Base-by-base conservation (phyloP, 2,797 vertebrate species). In the Cossypha niveicapilla region DNA sequence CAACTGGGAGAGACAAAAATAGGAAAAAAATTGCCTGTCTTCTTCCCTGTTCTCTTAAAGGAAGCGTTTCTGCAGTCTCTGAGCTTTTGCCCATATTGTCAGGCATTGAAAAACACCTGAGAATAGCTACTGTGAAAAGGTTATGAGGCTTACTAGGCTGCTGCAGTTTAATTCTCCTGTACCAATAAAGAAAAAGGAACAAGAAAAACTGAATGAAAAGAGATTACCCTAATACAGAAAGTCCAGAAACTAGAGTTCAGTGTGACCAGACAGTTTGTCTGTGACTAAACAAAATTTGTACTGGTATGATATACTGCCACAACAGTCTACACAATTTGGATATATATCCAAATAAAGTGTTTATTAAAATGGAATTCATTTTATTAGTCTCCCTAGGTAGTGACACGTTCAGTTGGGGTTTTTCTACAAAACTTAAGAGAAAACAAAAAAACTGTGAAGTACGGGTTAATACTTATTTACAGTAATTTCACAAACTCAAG, bases 1-100 rank as follows among this genome's bases (percentile, higher is more conserved):
- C 54, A 81, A 53, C 5, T 0, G 0, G 13, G 6, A 48, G 4
- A 63, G 3, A 30, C 3, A 45, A 65, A 63, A 71, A 5, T 0
- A 37, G 25, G 10, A 8, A 72, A 60, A 56, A 44, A 28, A 35
- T 1, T 30, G 62, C 13, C 18, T 51, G 21, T 18, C 7, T 53
- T 86, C 51, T 71, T 77, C 48, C 32, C 10, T 25, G 2, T 44
- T 6, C 3, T 19, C 37, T 37, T 19, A 45, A 54, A 17, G 10
- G 7, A 91, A 68, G 18, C 17, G 25, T 50, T 82, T 91, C 68
- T 32, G 18, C 54, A 61, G 28, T 48, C 13, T 30, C 17, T 51
- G 56, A 47, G n/a, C n/a, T 12, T 72, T 54, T 72, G 34, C 7
- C 24, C 3, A 1, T 18, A 45, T 2, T 60, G 10, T 78, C n/a